Base-by-base conservation (phyloP, 64 coral and sea anemone species). In the Dendronephthya gigantea region DNA sequence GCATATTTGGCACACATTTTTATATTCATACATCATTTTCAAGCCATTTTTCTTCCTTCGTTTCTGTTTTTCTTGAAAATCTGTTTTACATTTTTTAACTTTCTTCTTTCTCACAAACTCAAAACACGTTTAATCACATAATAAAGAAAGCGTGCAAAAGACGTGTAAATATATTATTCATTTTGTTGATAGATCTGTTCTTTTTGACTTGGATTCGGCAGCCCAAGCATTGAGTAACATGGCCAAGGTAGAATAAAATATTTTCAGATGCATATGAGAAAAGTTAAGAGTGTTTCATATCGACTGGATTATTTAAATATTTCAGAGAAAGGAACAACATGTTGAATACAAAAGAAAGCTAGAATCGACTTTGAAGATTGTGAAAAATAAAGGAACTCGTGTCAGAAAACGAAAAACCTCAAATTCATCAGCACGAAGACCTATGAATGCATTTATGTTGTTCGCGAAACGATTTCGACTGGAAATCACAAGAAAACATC, bases 401-500 rank as follows among this genome's bases (percentile, higher is more conserved):
- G 36, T 2, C 14, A 79, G 72, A 34, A 79, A 79, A 17, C 19
- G 17, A 39, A 79, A 79, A 33, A 79, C 34, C 72, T 29, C 30
- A 79, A 39, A 16, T 12, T 79, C 36, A 29, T 39, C 13, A 8
- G 72, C 72, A 34, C 30, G 36, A 39, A 79, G 72, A 27, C 95
- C 95, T 11, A 98, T 98, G 95, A 98, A 98, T 56, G 95, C 95
- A 4, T 98, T 98, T 30, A 93, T 98, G 95, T 43, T 98, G 39
- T 98, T 98, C 50, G 95, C 95, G 23, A 91, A 98, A 48, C 84
- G 90, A 3, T 98, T 87, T 43, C 48, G 95, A 83, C 35, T 93
- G 23, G 87, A 98, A 83, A 98, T 98, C 2, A 98, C 95, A 4
- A 89, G 93, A 58, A 92, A 92, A 2, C 95, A 98, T 32, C 95